Evolutionary conservation across 2,113 vertebrate species (phyloP).

Genomic region (Peromyscus maniculatus): DNA sequence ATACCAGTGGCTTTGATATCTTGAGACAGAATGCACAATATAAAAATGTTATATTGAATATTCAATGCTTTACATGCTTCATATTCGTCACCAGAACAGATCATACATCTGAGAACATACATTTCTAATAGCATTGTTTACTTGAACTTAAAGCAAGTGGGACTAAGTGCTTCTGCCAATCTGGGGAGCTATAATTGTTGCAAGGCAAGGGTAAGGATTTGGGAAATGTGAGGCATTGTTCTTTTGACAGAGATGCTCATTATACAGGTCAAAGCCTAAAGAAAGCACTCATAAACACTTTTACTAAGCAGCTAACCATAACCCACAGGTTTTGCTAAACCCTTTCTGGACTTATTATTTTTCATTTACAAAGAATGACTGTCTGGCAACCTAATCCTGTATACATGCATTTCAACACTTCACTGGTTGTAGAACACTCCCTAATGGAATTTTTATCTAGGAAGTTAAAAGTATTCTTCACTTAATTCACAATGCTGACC

Average conservation of each 20-base stretch:
- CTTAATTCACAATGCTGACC: background rate
- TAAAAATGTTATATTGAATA: background rate
- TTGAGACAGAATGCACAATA: background rate
- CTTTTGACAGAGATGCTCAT: conserved; percentile 2
- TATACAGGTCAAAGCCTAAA: background rate
- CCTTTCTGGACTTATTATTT: conserved; percentile 70
- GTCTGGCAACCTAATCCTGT: conserved; percentile 30
- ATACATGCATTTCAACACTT: background rate
- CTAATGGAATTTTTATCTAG: conserved; percentile 61
- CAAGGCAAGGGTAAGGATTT: background rate
- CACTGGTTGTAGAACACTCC: conserved; percentile 12
- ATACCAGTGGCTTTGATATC: background rate
- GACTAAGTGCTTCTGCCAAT: background rate
- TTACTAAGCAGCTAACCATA: conserved; percentile 67
- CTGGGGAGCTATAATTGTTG: background rate
- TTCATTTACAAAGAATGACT: conserved; percentile 58
- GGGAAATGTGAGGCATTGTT: background rate
- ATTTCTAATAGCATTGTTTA: background rate
- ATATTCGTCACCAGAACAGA: background rate
- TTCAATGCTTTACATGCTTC: background rate
- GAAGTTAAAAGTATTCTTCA: conserved; percentile 1
- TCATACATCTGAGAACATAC: background rate
- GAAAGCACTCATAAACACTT: conserved; percentile 5
- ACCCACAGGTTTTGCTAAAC: conserved; percentile 45
- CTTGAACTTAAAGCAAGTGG: background rate